A percentile compares a stretch with the other conserved stretches of the same genome.
Conservation (phyloP, 2,797 vertebrate genomes). For the Hemitrygon akajei region DNA sequence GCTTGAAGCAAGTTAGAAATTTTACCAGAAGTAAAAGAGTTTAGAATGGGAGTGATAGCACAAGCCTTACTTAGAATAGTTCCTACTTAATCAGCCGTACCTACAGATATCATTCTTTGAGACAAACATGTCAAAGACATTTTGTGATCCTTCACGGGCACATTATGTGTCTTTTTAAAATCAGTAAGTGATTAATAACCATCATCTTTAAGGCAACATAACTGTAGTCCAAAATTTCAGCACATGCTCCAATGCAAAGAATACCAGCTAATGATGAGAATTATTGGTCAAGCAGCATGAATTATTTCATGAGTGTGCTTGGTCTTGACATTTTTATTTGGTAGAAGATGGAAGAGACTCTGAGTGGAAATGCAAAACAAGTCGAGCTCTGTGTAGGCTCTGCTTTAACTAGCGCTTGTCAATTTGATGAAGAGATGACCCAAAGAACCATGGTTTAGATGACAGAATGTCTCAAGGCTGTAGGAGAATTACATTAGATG, state of each 20-base stretch:
- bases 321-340: slow-evolving; percentile 18
- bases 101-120: no score
- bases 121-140: not conserved
- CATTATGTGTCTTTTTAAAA: not conserved
- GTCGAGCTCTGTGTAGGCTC: not conserved
- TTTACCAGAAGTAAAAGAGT: not conserved
- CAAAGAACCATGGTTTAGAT: not conserved
- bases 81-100: not conserved
- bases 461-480: slow-evolving; percentile 21
- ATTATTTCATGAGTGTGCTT: not conserved
- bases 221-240: not conserved
- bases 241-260: not conserved
- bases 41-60: not conserved
- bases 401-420: slow-evolving; percentile 30
- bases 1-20: not conserved
- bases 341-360: not conserved
- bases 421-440: slow-evolving; percentile 31
- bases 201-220: not conserved
- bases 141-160: not conserved
- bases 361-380: slow-evolving; percentile 19
- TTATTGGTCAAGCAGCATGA: not conserved
- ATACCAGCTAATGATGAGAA: not conserved
- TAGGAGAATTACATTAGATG: not conserved
- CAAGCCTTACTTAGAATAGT: not conserved
- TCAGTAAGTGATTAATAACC: not conserved